Conservation (phyloP, 2,888 invertebrate species). For the Dromius quadrimaculatus region DNA sequence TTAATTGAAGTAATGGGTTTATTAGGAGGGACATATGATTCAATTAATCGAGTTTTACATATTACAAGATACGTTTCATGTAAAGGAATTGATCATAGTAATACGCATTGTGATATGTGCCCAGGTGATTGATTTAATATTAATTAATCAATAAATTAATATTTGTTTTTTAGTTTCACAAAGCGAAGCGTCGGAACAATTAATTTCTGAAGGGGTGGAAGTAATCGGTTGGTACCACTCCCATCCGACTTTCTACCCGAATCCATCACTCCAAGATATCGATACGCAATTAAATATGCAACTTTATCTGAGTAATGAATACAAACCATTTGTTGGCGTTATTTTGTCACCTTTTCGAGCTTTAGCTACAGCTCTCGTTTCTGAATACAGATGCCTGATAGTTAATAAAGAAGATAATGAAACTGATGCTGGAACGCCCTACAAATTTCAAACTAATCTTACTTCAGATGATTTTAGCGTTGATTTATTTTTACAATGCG, state of each 20-base stretch:
- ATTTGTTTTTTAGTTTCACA: conserved; percentile 69
- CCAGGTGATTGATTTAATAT: conserved; percentile 68
- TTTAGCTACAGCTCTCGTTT: conserved; percentile 68
- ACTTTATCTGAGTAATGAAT: conserved; percentile 68
- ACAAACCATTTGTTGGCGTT: conserved; percentile 73
- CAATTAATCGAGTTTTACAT: conserved; percentile 62
- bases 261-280: conserved; percentile 79
- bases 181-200: conserved; percentile 72
- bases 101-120: conserved; percentile 84
- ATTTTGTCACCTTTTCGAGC: conserved; percentile 76
- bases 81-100: conserved; percentile 73
- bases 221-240: conserved; percentile 85
- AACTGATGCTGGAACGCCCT: conserved; percentile 63
- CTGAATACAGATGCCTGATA: conserved; percentile 72
- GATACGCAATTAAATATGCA: conserved; percentile 75
- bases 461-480: conserved; percentile 64
- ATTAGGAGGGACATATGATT: conserved; percentile 71
- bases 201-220: conserved; percentile 67
- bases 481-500: conserved; percentile 63
- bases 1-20: conserved; percentile 82
- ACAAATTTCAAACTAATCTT: conserved; percentile 69
- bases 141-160: neutral
- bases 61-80: conserved; percentile 74
- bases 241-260: conserved; percentile 78
- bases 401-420: conserved; percentile 65